phyloP scores from a whole-genome alignment of 2,113 vertebrate species.

The Nerophis lumbriciformis region DNA sequence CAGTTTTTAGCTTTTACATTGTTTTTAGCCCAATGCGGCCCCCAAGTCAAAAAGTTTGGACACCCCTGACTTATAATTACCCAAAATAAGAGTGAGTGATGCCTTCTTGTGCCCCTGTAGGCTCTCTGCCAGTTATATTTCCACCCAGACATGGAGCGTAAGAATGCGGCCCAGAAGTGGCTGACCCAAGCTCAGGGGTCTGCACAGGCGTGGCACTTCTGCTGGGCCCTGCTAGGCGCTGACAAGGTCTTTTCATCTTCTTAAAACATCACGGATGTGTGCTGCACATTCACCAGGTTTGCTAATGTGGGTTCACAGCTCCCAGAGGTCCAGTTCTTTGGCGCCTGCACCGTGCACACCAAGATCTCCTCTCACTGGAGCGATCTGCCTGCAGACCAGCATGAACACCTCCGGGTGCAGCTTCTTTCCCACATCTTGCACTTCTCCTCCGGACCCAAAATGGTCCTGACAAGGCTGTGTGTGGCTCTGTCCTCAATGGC shows the following conservation, averaged over 20 bases:
- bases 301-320: slow-evolving; percentile 57
- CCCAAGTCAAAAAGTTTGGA: too few species aligned
- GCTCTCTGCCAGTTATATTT: slow-evolving; percentile 96
- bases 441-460: slow-evolving; percentile 89
- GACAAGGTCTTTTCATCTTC: slow-evolving; percentile 72
- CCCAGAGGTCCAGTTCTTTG: slow-evolving; percentile 97
- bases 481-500: slow-evolving; percentile 90
- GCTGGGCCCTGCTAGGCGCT: slow-evolving; percentile 86
- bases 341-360: slow-evolving; percentile 90
- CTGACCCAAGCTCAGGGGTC: slow-evolving; percentile 92
- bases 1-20: too few species aligned
- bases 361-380: slow-evolving; percentile 94
- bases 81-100: background rate
- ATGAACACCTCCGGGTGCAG: slow-evolving; percentile 84
- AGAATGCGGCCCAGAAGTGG: slow-evolving; percentile 97
- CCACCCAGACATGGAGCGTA: slow-evolving; percentile 92
- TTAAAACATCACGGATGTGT: background rate
- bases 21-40: too few species aligned
- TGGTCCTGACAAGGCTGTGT: slow-evolving; percentile 92
- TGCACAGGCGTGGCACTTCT: slow-evolving; percentile 94
- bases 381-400: slow-evolving; percentile 84
- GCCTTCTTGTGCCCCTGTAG: slow-evolving; percentile 55
- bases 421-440: slow-evolving; percentile 86
- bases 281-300: background rate
- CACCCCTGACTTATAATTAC: too few species aligned